Percentiles rank a stretch among this genome's conserved stretches.
Conservation (phyloP, 2,113 vertebrate species). For the Numenius arquata region DNA sequence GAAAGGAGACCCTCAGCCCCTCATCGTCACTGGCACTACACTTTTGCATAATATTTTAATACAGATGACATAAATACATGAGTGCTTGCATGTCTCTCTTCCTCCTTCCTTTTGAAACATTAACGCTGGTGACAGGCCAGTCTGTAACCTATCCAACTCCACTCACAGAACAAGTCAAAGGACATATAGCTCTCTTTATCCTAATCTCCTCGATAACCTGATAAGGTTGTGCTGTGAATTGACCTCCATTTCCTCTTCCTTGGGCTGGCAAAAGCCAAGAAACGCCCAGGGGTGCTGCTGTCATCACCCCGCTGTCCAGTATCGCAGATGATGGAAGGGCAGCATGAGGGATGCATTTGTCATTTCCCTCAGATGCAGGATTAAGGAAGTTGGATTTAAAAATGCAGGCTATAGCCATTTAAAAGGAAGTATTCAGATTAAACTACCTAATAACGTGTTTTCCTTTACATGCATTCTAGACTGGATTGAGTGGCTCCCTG, state of each 20-base stretch:
- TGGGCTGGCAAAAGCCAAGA: background rate
- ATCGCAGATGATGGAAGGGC: background rate
- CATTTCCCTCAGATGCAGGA: background rate
- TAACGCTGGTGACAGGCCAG: background rate
- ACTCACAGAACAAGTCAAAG: background rate
- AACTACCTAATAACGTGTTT: background rate
- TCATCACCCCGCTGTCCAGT: accelerated
- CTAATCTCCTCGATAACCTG: background rate
- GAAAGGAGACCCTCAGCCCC: background rate
- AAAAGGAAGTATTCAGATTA: background rate
- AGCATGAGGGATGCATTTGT: background rate
- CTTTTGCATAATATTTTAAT: background rate
- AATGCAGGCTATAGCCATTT: background rate
- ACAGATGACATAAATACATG: background rate
- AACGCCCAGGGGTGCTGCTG: background rate
- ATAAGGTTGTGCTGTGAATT: background rate
- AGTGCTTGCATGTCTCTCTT: background rate
- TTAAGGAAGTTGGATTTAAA: background rate
- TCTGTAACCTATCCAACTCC: background rate
- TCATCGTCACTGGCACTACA: background rate
- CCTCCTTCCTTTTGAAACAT: background rate
- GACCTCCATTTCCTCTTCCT: background rate
- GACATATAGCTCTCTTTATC: background rate
- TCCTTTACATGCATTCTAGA: background rate
- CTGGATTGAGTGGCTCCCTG: accelerated